Conservation (phyloP, 2,113 vertebrate genomes). For the Lophochroa leadbeateri region DNA sequence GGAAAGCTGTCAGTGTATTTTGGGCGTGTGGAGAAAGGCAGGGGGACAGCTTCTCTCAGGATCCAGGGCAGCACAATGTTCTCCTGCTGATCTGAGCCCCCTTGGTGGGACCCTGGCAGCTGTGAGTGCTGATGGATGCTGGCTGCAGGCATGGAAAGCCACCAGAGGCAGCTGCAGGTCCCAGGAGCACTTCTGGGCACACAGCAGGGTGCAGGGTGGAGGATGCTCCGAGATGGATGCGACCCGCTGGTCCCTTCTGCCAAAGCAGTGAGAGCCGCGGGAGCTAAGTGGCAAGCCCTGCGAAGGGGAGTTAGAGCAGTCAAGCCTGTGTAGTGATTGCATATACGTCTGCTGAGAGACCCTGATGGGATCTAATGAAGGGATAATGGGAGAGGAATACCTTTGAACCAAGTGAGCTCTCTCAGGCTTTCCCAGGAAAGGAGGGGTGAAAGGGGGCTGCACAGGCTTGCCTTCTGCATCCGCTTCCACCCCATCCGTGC, state of each 20-base stretch:
- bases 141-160: background rate
- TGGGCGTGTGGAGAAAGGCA: background rate
- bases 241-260: background rate
- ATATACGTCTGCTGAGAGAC: background rate
- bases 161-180: background rate
- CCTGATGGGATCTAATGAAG: background rate
- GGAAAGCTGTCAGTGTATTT: background rate
- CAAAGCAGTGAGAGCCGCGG: rapidly evolving
- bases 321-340: background rate
- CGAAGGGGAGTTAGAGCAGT: background rate
- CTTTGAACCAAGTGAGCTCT: background rate
- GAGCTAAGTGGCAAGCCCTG: background rate
- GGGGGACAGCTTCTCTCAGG: background rate
- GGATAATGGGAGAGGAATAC: background rate
- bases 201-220: background rate
- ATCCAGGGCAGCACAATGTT: background rate
- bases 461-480: background rate
- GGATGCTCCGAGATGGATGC: background rate
- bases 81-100: background rate
- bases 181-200: background rate
- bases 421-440: background rate
- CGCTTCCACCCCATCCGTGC: background rate
- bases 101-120: background rate
- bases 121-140: rapidly evolving
- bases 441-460: background rate